Evolutionary conservation across 2,113 vertebrate genomes (phyloP).

Genomic region (Phyllostomus hastatus): DNA sequence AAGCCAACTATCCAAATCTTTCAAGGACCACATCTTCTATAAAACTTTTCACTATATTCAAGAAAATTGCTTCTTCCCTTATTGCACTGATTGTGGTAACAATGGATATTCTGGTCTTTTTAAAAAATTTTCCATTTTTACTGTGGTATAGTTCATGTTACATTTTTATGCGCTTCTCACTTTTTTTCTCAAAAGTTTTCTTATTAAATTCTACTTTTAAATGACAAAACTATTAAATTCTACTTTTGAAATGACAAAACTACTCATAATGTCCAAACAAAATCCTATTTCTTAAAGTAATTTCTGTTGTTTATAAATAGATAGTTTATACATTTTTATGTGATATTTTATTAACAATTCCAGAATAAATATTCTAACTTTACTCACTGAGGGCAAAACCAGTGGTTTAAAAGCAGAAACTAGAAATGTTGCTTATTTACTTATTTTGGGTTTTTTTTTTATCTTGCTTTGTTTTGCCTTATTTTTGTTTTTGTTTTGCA

Average conservation of each 20-base stretch:
- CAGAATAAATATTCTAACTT: background rate
- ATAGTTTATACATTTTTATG: background rate
- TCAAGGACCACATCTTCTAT: background rate
- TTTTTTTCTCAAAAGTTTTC: background rate
- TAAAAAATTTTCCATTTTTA: background rate
- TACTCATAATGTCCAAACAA: background rate
- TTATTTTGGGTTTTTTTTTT: background rate
- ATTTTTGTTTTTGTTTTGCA: background rate
- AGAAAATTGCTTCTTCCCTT: background rate
- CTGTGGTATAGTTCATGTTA: background rate
- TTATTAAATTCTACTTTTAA: conserved; percentile 24
- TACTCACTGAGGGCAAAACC: background rate
- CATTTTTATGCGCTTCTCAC: background rate
- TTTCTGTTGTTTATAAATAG: background rate
- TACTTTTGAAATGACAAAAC: background rate
- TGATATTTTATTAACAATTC: background rate
- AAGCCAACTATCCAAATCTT: background rate
- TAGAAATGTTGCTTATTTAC: background rate
- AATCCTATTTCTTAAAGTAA: background rate
- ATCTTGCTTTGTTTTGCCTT: background rate
- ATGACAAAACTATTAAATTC: background rate
- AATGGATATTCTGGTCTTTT: background rate
- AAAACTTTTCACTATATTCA: background rate
- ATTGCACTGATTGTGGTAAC: background rate
- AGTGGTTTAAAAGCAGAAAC: background rate